Evolutionary conservation across 2,888 invertebrate species (phyloP).

Genomic region (Diaphora mendica): DNA sequence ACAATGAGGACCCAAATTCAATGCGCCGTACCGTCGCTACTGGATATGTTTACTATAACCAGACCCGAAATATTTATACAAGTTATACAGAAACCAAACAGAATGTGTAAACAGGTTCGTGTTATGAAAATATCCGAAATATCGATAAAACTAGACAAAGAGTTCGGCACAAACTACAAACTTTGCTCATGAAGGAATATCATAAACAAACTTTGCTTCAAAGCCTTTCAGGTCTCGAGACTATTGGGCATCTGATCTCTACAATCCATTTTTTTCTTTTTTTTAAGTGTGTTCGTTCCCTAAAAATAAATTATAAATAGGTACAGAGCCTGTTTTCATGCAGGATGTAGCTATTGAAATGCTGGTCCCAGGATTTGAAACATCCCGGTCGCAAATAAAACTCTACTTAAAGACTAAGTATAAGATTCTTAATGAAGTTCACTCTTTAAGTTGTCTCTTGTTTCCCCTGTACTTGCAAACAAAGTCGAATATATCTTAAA

Average conservation of each 20-base stretch:
- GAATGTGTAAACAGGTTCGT: slow-evolving; percentile 5
- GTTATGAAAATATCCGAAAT: slow-evolving; percentile 4
- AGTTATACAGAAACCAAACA: background rate
- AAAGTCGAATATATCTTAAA: background rate
- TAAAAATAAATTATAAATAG: background rate
- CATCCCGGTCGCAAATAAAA: background rate
- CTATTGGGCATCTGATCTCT: background rate
- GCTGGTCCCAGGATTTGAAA: background rate
- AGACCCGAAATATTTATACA: background rate
- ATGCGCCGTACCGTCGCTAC: background rate
- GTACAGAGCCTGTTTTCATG: background rate
- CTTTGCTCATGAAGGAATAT: background rate
- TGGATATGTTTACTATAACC: background rate
- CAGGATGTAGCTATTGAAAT: background rate
- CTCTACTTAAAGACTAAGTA: background rate
- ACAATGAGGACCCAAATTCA: background rate
- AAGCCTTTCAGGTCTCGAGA: background rate
- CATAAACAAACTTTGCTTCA: background rate
- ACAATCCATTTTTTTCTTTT: background rate
- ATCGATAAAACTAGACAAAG: slow-evolving; percentile 3
- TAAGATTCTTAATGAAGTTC: background rate
- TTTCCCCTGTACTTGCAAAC: background rate
- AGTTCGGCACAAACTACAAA: background rate
- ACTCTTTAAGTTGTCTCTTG: background rate
- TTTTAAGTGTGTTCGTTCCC: background rate